A percentile compares a stretch with the other conserved stretches of the same genome.
These are phyloP conservation scores for Aurelia sp. DNA, from an alignment of 30 jellyfish, hydroid and myxozoan genomes.

Conservation along the genomic window DNA sequence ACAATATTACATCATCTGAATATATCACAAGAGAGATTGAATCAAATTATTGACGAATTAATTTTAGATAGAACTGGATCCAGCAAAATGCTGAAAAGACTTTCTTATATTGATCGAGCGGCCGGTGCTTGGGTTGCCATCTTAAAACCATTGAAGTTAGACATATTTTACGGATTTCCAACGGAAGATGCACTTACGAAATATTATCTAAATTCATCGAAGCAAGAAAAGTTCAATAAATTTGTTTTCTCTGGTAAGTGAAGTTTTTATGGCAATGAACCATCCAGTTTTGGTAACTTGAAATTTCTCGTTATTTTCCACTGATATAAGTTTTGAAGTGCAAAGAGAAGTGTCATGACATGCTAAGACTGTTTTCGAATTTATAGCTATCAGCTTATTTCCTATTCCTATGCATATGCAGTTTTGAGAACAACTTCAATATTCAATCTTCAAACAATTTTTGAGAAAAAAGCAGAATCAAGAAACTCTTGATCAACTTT, in stretches of 20 bases:
- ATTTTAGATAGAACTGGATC: conserved; percentile 47
- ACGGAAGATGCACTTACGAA: conserved; percentile 75
- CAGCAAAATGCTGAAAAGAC: conserved; percentile 48
- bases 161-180: conserved; percentile 86
- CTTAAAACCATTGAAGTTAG: conserved; percentile 81
- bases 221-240: conserved; percentile 16
- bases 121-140: conserved; percentile 89
- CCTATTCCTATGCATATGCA: too few species aligned
- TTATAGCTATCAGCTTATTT: too few species aligned
- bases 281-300: too few species aligned
- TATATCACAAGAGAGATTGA: conserved; percentile 41
- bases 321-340: too few species aligned
- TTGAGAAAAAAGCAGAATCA: too few species aligned
- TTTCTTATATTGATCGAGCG: conserved; percentile 70
- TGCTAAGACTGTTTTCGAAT: too few species aligned
- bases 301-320: too few species aligned
- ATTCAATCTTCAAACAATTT: too few species aligned
- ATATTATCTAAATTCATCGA: conserved; percentile 55
- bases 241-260: conserved; percentile 60
- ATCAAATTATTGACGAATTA: conserved; percentile 30
- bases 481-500: too few species aligned
- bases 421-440: too few species aligned
- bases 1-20: conserved; percentile 41
- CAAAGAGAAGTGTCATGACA: too few species aligned
- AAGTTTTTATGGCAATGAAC: not conserved